Evolutionary conservation across 2,797 vertebrate species (phyloP), one percentile per base, ranked within the genome.

Genomic region (Sandelia bainsii): DNA sequence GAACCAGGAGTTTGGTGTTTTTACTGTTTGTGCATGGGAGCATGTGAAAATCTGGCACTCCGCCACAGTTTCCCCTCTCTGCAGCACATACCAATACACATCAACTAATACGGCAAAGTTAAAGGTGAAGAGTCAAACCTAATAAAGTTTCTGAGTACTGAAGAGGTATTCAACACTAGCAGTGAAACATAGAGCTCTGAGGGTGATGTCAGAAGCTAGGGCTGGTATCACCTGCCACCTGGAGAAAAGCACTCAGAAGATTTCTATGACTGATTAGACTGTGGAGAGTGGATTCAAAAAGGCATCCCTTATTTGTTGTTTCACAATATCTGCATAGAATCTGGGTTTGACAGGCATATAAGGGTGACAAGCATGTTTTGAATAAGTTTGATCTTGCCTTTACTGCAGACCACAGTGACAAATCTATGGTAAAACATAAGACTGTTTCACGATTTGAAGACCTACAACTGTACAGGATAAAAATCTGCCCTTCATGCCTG

Each of bases 201-300:
- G 75, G 80, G 78, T 87, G 87, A 89, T 88, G 86, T 90, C 86
- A 87, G 88, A 69, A 66, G 72, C 69, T 64, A n/a, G 29, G 39
- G 70, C 69, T 77, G 74, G 75, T 83, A 85, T 94, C 91, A 93
- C 87, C 89, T 92, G 91, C 89, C 93, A 95, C 92, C 92, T 92
- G 91, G 75, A 87, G 82, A 82, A 89, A 90, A 89, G 32, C 51
- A 77, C 69, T 79, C 75, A 51, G 79, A 42, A 93, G 94, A 95
- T 94, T 70, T 68, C 54, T 64, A 69, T 60, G 57, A 52, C 84
- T 89, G 95, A 95, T 95, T 93, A 93, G 83, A 81, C 6, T 10
- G 62, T 25, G 14, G 67, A 63, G 73, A 89, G 84, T 17, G 67
- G 64, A 90, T 87, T 93, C 89, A 93, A 92, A n/a, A 89, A 92